These are phyloP conservation scores for Drosophila sproati DNA, from an alignment of 1,140 invertebrate genomes.

Conservation along the genomic window DNA sequence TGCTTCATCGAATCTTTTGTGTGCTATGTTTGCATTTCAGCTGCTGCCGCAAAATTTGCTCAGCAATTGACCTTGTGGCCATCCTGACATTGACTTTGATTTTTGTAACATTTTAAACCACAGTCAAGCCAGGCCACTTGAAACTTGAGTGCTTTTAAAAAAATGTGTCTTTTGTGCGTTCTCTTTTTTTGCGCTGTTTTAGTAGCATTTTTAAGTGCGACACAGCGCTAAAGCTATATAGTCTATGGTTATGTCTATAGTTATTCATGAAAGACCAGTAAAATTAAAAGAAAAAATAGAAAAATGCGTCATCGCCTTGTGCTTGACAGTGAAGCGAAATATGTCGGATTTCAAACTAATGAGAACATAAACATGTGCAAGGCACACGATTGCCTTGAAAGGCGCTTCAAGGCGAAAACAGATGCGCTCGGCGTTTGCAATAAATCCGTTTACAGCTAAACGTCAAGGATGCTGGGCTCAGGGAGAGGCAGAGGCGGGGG, in stretches of 20 bases:
- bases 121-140: constrained; percentile 36
- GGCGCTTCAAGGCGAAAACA: constrained; percentile 51
- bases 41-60: constrained; percentile 36
- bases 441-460: constrained; percentile 77
- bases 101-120: constrained; percentile 43
- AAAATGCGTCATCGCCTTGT: constrained; percentile 54
- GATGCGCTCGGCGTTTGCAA: constrained; percentile 41
- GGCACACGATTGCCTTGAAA: constrained; percentile 56
- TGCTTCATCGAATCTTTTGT: background rate
- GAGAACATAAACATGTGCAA: constrained; percentile 67
- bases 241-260: background rate
- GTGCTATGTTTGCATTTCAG: constrained; percentile 22
- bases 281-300: constrained; percentile 34
- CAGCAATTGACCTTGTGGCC: constrained; percentile 57
- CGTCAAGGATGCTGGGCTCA: constrained; percentile 46
- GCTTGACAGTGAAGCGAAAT: constrained; percentile 45
- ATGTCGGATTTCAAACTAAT: constrained; percentile 73
- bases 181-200: constrained; percentile 18
- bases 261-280: constrained; percentile 6
- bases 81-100: constrained; percentile 55
- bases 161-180: constrained; percentile 61
- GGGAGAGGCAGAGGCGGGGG: constrained; percentile 2
- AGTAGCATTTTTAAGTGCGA: constrained; percentile 29
- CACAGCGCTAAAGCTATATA: background rate
- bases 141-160: constrained; percentile 42